These are phyloP conservation scores for Forbesichthys papilliferus DNA, from an alignment of 2,113 vertebrate genomes.

Conservation along the genomic window DNA sequence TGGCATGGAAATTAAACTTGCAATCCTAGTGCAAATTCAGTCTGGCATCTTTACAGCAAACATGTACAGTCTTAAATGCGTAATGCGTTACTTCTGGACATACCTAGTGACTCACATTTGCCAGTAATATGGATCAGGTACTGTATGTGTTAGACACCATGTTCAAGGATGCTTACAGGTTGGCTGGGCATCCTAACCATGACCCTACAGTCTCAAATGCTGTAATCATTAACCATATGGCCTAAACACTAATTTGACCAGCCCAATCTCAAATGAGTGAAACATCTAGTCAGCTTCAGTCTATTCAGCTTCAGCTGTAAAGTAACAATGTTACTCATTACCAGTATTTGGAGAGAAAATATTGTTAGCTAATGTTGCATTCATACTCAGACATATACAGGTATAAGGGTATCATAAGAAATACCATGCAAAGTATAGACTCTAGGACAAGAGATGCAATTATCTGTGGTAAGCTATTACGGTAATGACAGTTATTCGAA, in stretches of 20 bases:
- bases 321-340: slow-evolving; percentile 35
- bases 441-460: background rate
- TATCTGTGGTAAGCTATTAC: background rate
- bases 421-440: background rate
- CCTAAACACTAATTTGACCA: slow-evolving; percentile 23
- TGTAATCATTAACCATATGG: background rate
- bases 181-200: too few species aligned
- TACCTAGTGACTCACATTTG: too few species aligned
- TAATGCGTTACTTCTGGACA: too few species aligned
- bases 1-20: background rate
- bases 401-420: slow-evolving; percentile 9
- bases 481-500: background rate
- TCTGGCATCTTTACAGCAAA: too few species aligned
- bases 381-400: slow-evolving; percentile 14
- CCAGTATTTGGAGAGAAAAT: slow-evolving; percentile 21
- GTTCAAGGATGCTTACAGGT: too few species aligned
- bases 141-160: too few species aligned
- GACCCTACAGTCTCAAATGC: too few species aligned
- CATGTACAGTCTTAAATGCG: too few species aligned
- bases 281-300: slow-evolving; percentile 7
- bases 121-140: too few species aligned
- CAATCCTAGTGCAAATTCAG: too few species aligned
- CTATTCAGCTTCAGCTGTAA: slow-evolving; percentile 12
- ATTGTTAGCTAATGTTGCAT: slow-evolving; percentile 37
- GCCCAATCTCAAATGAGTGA: slow-evolving; percentile 38